Evolutionary conservation across 2,888 invertebrate genomes (phyloP).

Genomic region (Agonopterix subpropinquella): DNA sequence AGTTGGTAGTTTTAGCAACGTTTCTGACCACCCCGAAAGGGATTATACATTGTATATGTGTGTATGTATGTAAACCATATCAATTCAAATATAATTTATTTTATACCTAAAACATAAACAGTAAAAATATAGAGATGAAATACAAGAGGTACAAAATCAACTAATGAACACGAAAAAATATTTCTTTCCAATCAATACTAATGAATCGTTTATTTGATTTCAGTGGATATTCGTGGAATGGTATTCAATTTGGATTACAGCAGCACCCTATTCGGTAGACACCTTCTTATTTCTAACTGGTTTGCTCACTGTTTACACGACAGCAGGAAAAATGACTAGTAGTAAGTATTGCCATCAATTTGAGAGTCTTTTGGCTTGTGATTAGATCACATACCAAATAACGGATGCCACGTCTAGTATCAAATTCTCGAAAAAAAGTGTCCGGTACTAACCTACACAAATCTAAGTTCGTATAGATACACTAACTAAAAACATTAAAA

Average conservation of each 20-base stretch:
- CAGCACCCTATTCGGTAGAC: conserved; percentile 73
- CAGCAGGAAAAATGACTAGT: conserved; percentile 36
- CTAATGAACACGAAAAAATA: too few relatives aligned
- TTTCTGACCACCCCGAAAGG: too few relatives aligned
- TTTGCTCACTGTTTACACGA: conserved; percentile 43
- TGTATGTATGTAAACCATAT: too few relatives aligned
- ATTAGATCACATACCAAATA: background rate
- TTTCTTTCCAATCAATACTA: too few relatives aligned
- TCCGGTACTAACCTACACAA: background rate
- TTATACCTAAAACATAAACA: too few relatives aligned
- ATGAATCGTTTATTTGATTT: too few relatives aligned
- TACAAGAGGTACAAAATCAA: too few relatives aligned
- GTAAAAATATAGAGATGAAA: too few relatives aligned
- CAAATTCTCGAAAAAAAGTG: background rate
- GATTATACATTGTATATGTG: too few relatives aligned
- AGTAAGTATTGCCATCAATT: conserved; percentile 25
- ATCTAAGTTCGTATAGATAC: background rate
- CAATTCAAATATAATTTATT: too few relatives aligned
- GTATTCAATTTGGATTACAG: conserved; percentile 41
- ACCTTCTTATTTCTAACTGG: conserved; percentile 73
- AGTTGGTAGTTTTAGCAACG: too few relatives aligned
- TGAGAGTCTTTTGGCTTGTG: background rate
- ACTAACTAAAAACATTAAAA: background rate
- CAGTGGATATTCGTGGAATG: too few relatives aligned
- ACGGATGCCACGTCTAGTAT: background rate